A percentile compares a stretch with the other conserved stretches of the same genome.
These are phyloP conservation scores for Metopolophium dirhodum DNA, from an alignment of 1,140 invertebrate genomes.

Conservation along the genomic window DNA sequence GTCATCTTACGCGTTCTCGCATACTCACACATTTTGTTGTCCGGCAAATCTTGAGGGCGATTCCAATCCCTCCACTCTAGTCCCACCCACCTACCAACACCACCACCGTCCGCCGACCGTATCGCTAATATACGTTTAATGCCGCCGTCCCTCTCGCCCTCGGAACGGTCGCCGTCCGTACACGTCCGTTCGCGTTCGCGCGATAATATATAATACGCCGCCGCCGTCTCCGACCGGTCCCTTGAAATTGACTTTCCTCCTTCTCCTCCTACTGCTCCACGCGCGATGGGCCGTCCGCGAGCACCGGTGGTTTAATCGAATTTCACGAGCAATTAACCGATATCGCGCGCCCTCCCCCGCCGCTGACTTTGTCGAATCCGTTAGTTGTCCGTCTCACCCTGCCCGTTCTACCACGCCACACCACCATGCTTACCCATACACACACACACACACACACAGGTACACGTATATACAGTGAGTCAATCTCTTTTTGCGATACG, in stretches of 20 bases:
- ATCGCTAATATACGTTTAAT: slow-evolving; percentile 28
- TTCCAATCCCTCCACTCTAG: not conserved
- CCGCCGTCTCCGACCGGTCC: too few relatives aligned
- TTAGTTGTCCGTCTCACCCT: not conserved
- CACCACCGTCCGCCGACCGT: not conserved
- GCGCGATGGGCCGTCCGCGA: not conserved
- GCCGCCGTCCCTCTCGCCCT: not conserved
- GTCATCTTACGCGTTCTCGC: not conserved
- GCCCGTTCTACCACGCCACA: not conserved
- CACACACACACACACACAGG: not conserved
- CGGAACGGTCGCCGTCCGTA: not conserved
- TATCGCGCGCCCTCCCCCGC: not conserved
- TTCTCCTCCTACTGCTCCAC: not conserved
- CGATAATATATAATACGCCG: not conserved
- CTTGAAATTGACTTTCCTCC: not conserved
- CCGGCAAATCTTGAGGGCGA: not conserved
- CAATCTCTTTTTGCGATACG: not conserved
- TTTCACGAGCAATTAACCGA: slow-evolving; percentile 50
- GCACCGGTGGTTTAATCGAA: slow-evolving; percentile 22
- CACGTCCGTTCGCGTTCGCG: not conserved
- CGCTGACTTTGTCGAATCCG: not conserved
- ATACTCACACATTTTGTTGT: not conserved
- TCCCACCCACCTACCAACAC: too few relatives aligned
- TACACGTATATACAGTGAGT: not conserved
- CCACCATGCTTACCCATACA: not conserved